These are phyloP conservation scores for Littorina saxatilis DNA, from an alignment of 1,140 invertebrate species.

Conservation along the genomic window DNA sequence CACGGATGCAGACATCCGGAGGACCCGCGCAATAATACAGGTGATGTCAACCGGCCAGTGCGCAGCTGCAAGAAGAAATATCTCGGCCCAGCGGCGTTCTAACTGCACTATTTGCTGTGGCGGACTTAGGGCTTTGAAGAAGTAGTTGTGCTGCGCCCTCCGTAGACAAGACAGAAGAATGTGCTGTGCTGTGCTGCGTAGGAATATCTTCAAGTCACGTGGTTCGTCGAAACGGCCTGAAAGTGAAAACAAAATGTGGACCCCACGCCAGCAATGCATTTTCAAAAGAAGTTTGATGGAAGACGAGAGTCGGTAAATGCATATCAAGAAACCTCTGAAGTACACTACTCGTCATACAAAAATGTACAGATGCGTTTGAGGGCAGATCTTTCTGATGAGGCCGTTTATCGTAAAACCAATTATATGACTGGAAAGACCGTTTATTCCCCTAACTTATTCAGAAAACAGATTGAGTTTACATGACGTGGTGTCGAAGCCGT, in stretches of 20 bases:
- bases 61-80: constrained; percentile 80
- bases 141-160: constrained; percentile 86
- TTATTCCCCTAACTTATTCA: too few relatives aligned
- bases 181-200: constrained; percentile 73
- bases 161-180: constrained; percentile 86
- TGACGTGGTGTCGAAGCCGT: too few relatives aligned
- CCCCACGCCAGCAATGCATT: too few relatives aligned
- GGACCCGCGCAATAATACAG: constrained; percentile 38
- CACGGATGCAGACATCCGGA: constrained; percentile 2
- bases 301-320: too few relatives aligned
- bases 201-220: constrained; percentile 28
- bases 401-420: too few relatives aligned
- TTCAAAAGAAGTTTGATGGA: too few relatives aligned
- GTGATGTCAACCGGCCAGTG: constrained; percentile 80
- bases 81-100: constrained; percentile 79
- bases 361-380: too few relatives aligned
- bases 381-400: too few relatives aligned
- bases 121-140: constrained; percentile 84
- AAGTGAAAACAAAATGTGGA: background rate
- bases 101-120: constrained; percentile 81
- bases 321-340: too few relatives aligned
- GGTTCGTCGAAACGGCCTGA: constrained; percentile 10
- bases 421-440: too few relatives aligned
- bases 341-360: too few relatives aligned
- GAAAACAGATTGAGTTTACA: too few relatives aligned